Base-by-base conservation (phyloP, 2,888 invertebrate genomes). In the Andricus curvator region DNA sequence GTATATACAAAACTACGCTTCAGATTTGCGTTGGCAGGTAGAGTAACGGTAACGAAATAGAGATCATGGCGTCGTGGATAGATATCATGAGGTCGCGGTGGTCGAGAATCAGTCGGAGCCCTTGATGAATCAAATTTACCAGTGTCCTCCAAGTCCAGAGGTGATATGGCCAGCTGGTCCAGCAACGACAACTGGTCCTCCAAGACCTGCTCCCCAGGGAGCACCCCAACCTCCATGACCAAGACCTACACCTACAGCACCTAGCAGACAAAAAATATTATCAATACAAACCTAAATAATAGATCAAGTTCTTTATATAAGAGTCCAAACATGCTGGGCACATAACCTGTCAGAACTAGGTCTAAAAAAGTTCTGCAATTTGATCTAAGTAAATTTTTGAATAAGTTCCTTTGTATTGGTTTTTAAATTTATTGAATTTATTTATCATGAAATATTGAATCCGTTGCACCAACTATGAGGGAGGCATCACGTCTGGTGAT, bases 131-230 rank as follows among this genome's bases (percentile, higher is more conserved):
- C 2, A 8, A 9, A 29, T 85, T 88, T 88, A 91, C 87, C 88
- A 90, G 78, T 89, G 88, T 56, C 86, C 87, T 29, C 85, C 88
- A 6, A 83, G 85, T 25, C 62, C 62, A 25, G 62, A 3, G 8
- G 89, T 80, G 84, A 92, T 92, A 83, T 89, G 89, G 48, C 92
- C 92, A 33, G 92, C 92, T 25, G 92, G 92, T 64, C 92, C 92
- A 20, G 91, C 90, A 68, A 93, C 90, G 2, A 91, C 76, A 44
- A 91, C 89, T 29, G 91, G 91, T 3, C 90, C 91, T 11, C 91
- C 87, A 41, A 90, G 25, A 25, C 25, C 68, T 20, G 92, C 92
- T 3, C 92, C 92, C 92, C 92, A 8, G 90, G 83, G 9, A 92
- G 80, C 51, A 89, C 89, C 11, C 92, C 91, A 9, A 89, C 90